A percentile compares a stretch with the other conserved stretches of the same genome.
Evolutionary conservation across 2,113 vertebrate species (phyloP).

Genomic region (Verasper variegatus): DNA sequence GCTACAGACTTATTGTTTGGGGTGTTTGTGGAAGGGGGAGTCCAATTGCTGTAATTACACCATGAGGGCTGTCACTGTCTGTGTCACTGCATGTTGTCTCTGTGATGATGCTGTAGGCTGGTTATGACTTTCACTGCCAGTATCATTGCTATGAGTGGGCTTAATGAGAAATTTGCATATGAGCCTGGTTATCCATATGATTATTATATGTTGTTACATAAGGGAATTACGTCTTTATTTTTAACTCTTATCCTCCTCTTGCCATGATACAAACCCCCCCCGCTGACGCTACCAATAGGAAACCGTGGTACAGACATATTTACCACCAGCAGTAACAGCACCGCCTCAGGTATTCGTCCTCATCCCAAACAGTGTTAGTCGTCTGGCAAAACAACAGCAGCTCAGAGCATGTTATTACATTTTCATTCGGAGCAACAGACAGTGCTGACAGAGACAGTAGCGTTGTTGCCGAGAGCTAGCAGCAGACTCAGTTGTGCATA

Average conservation of each 20-base stretch:
- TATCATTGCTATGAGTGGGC: constrained; percentile 42
- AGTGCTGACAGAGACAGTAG: constrained; percentile 54
- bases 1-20: constrained; percentile 17
- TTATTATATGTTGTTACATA: neutral
- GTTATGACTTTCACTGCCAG: constrained; percentile 20
- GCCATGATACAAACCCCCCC: no score
- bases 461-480: constrained; percentile 35
- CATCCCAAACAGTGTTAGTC: constrained; percentile 48
- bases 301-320: constrained; percentile 24
- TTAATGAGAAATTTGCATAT: constrained; percentile 36
- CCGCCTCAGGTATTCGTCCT: constrained; percentile 45
- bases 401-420: constrained; percentile 58
- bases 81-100: constrained; percentile 5
- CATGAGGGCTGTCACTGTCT: neutral
- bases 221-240: neutral
- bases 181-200: neutral
- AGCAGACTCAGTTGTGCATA: constrained; percentile 55
- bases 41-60: neutral
- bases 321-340: constrained; percentile 40
- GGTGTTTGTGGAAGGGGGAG: constrained; percentile 1
- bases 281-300: neutral
- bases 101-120: constrained; percentile 33
- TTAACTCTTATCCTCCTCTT: neutral
- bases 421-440: constrained; percentile 48
- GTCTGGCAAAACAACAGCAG: constrained; percentile 52